Base-by-base conservation (phyloP, 2,797 vertebrate species). In the Hyperoplus lanceolatus region DNA sequence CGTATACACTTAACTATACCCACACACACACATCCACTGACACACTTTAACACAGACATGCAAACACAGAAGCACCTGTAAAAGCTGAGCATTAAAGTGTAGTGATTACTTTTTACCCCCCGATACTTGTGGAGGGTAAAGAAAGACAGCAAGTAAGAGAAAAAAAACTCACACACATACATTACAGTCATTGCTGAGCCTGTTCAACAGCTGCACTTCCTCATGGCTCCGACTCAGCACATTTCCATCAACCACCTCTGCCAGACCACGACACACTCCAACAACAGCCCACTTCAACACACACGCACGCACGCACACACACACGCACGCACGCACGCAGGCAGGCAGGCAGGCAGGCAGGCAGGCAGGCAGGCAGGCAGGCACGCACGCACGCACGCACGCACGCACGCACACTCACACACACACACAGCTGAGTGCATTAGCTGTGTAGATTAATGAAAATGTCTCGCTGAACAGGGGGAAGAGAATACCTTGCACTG, bases 241-340 rank as follows among this genome's bases (percentile, higher is more conserved):
- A 96, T 98, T 98, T 98, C 97, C 96, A 97, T 96, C 95, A 93
- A 88, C 91, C 90, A 82, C 70, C 84, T 89, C 92, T 96, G 97
- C 96, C 97, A 99, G 97, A 97, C 97, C 97, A 96, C 97, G 97
- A 95, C 96, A 96, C 90, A 94, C 95, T 96, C 94, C 96, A 97
- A 97, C 96, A 97, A 97, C 95, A 94, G 90, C 92, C 96, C 83
- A 88, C 94, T 95, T 97, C 94, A 96, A 96, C 29, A 29, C 29
- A 29, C 29, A 29, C 29, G 0, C 29, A 29, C 29, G 3, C 29
- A 29, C 29, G 3, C 29, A 29, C 29, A 2, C 29, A 29, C 29
- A 29, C 29, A 29, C 21, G 2, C 29, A 29, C 29, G 2, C 29
- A 29, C 29, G 2, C 29, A 29, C 29, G 3, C 29, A 94, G n/a